Evolutionary conservation across 2,797 vertebrate species (phyloP).

Genomic region (Merluccius polli): DNA sequence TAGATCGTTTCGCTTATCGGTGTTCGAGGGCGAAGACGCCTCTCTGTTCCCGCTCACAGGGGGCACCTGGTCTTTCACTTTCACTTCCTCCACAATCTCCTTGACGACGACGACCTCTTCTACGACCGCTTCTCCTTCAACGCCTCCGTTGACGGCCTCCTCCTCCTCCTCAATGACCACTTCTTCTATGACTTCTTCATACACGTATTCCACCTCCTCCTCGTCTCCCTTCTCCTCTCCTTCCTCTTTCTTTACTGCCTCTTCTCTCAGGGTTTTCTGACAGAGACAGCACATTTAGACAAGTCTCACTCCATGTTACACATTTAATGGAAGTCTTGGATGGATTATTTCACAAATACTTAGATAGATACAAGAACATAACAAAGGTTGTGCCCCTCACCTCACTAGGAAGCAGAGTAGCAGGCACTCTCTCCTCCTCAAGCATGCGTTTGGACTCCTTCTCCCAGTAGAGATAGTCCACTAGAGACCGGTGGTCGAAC

Average conservation of each 20-base stretch:
- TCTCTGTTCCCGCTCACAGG: slow-evolving; percentile 34
- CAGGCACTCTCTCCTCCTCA: slow-evolving; percentile 88
- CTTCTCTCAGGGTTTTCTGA: slow-evolving; percentile 66
- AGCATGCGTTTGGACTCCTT: slow-evolving; percentile 90
- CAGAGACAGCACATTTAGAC: slow-evolving; percentile 33
- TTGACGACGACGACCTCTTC: slow-evolving; percentile 68
- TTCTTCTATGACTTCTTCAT: slow-evolving; percentile 44
- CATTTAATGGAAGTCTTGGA: neutral
- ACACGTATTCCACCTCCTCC: slow-evolving; percentile 58
- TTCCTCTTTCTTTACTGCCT: slow-evolving; percentile 58
- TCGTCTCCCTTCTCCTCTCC: slow-evolving; percentile 50
- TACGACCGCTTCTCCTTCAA: slow-evolving; percentile 53
- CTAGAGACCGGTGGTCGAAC: slow-evolving; percentile 90
- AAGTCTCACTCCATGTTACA: neutral
- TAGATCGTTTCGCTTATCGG: slow-evolving; percentile 19
- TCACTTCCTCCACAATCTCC: slow-evolving; percentile 59
- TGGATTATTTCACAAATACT: neutral
- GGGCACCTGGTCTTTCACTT: slow-evolving; percentile 38
- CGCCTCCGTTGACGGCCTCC: slow-evolving; percentile 42
- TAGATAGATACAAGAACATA: neutral
- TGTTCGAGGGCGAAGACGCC: slow-evolving; percentile 26
- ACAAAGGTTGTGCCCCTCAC: slow-evolving; percentile 65
- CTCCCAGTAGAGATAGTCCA: slow-evolving; percentile 95
- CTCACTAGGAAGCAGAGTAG: slow-evolving; percentile 86
- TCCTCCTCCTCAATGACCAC: slow-evolving; percentile 62